Conservation (phyloP, 2,113 vertebrate genomes). For the Plecturocebus donacophilus region DNA sequence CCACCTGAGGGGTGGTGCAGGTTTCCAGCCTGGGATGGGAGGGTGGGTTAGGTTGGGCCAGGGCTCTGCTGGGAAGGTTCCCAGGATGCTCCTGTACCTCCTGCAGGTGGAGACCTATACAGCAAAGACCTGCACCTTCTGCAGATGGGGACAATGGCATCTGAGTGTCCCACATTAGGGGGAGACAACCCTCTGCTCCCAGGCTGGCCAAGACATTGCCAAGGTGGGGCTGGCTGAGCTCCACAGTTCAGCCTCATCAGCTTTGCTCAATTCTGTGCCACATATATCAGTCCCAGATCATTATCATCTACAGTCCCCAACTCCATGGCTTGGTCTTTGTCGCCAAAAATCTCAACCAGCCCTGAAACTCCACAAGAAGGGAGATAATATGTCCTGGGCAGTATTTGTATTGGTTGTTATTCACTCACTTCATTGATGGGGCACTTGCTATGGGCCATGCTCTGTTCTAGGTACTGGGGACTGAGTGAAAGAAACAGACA, state of each 20-base stretch:
- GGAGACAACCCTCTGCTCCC: not conserved
- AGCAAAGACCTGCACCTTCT: not conserved
- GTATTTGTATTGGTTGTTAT: not conserved
- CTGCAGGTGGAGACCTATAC: too few species aligned
- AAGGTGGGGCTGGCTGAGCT: not conserved
- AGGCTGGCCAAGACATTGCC: too few species aligned
- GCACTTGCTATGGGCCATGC: not conserved
- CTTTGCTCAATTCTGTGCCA: not conserved
- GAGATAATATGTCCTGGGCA: not conserved
- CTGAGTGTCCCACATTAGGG: too few species aligned
- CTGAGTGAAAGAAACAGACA: not conserved
- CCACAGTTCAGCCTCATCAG: not conserved
- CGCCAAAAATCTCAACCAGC: not conserved
- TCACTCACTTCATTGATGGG: not conserved
- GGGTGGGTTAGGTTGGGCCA: not conserved
- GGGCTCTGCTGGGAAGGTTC: not conserved
- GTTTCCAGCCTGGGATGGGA: not conserved
- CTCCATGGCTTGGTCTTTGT: not conserved
- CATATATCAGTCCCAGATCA: not conserved
- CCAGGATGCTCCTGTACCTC: not conserved
- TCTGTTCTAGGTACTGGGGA: not conserved
- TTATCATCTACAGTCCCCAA: not conserved
- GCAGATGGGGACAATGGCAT: fast-evolving
- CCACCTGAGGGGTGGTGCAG: too few species aligned
- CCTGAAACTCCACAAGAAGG: not conserved